Conservation (phyloP, 2,113 vertebrate genomes). For the Notarius quadriscutis region DNA sequence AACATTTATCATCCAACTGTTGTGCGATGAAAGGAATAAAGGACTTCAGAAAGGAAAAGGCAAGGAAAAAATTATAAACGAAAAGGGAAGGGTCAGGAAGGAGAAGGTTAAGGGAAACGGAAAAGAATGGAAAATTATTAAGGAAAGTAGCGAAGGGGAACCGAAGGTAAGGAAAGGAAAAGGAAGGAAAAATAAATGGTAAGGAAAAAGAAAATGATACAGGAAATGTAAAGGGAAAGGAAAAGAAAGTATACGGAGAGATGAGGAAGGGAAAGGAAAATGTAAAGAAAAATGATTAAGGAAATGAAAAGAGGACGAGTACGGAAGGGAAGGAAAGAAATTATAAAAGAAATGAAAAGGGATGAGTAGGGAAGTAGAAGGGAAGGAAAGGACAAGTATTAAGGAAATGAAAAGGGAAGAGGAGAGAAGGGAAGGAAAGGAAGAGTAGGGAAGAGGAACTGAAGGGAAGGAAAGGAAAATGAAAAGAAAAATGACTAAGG, state of each 20-base stretch:
- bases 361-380: no score
- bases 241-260: not conserved
- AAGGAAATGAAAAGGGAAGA: no score
- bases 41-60: not conserved
- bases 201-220: not conserved
- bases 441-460: no score
- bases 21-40: not conserved
- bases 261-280: not conserved
- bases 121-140: no score
- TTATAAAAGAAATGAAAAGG: not conserved
- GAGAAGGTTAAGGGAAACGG: no score
- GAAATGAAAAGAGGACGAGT: not conserved
- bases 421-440: no score
- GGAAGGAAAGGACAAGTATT: not conserved
- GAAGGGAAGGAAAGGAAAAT: not conserved
- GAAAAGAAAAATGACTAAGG: not conserved
- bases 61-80: not conserved
- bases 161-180: not conserved
- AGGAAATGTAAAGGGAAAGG: not conserved
- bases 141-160: no score
- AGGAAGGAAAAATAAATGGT: not conserved
- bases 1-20: not conserved
- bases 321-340: not conserved
- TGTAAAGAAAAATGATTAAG: not conserved
- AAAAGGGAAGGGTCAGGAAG: not conserved